These are phyloP conservation scores for Forbesichthys agassizii DNA, from an alignment of 2,113 vertebrate species.

Conservation along the genomic window DNA sequence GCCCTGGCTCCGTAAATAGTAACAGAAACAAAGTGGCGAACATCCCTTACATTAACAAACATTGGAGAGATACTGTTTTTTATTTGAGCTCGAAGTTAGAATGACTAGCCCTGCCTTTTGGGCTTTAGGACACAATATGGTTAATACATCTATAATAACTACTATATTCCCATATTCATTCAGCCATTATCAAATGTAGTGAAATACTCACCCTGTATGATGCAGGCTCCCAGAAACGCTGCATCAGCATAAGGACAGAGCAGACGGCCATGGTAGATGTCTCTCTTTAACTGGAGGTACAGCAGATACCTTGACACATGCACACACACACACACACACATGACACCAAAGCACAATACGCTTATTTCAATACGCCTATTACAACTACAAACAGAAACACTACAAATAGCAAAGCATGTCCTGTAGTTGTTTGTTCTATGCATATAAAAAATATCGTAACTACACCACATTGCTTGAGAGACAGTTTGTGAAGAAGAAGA, in stretches of 20 bases:
- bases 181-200: background rate
- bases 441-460: too few species aligned
- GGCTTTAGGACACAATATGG: background rate
- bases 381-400: background rate
- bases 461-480: too few species aligned
- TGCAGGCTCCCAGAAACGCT: conserved; percentile 92
- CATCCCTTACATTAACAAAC: too few species aligned
- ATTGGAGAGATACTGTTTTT: too few species aligned
- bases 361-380: too few species aligned
- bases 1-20: too few species aligned
- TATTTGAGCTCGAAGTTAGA: too few species aligned
- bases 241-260: conserved; percentile 95
- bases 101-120: background rate
- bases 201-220: conserved; percentile 87
- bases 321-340: conserved; percentile 16
- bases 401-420: background rate
- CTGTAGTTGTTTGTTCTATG: too few species aligned
- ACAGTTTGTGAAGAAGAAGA: too few species aligned
- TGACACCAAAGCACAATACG: background rate
- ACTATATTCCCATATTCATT: too few species aligned
- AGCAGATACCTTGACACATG: conserved; percentile 88
- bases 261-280: conserved; percentile 96
- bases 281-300: conserved; percentile 95
- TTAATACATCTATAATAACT: too few species aligned
- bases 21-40: too few species aligned